Evolutionary conservation across 2,888 invertebrate species (phyloP).

Genomic region (Erynnis tages): DNA sequence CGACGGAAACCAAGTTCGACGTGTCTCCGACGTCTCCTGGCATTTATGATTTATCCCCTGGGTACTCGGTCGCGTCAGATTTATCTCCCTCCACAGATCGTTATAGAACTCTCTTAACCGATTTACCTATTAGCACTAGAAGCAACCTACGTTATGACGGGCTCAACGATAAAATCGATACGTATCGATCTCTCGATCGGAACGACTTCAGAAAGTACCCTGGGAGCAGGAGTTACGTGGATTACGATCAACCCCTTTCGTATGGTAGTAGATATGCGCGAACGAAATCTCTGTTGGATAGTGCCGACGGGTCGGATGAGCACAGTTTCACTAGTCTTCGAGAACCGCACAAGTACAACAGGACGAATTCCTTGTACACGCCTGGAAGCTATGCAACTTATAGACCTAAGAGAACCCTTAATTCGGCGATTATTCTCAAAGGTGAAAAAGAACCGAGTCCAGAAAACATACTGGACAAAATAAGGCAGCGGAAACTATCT

Average conservation of each 20-base stretch:
- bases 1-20: constrained; percentile 58
- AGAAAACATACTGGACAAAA: constrained; percentile 76
- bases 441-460: constrained; percentile 76
- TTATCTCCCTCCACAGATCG: constrained; percentile 71
- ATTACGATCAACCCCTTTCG: constrained; percentile 66
- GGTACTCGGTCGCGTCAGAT: constrained; percentile 63
- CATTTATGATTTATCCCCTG: constrained; percentile 68
- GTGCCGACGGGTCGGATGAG: constrained; percentile 59
- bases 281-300: constrained; percentile 72
- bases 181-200: constrained; percentile 73
- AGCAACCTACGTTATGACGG: constrained; percentile 64
- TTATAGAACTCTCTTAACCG: constrained; percentile 64
- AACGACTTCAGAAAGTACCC: constrained; percentile 73
- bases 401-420: constrained; percentile 72
- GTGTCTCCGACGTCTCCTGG: constrained; percentile 64
- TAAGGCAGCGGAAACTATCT: constrained; percentile 74
- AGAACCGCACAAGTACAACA: constrained; percentile 68
- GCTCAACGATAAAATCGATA: constrained; percentile 69
- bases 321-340: constrained; percentile 52
- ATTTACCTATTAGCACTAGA: constrained; percentile 57
- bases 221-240: constrained; percentile 62
- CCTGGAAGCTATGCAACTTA: constrained; percentile 77
- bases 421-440: constrained; percentile 75
- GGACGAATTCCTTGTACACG: constrained; percentile 74
- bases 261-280: constrained; percentile 69